A percentile compares a stretch with the other conserved stretches of the same genome.
phyloP scores from a whole-genome alignment of 2,888 invertebrate species.

The Hirtodrosophila trivittata region DNA sequence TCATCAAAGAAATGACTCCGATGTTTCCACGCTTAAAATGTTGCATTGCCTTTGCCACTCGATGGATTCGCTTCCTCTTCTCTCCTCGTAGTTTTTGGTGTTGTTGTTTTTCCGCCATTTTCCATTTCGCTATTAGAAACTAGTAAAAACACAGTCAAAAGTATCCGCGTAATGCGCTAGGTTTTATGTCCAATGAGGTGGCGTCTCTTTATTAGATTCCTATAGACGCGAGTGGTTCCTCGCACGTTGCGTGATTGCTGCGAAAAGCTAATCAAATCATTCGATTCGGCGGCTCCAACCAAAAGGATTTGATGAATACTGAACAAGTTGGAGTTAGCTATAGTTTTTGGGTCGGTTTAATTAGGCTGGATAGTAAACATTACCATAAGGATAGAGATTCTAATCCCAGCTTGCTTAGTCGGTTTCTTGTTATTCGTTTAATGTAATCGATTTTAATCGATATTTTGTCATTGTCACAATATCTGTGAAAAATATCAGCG shows the following conservation, averaged over 20 bases:
- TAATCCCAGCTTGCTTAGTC: too few species aligned
- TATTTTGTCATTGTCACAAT: too few species aligned
- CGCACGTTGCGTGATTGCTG: neutral
- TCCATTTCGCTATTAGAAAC: constrained; percentile 74
- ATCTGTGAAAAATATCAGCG: too few species aligned
- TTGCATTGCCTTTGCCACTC: constrained; percentile 45
- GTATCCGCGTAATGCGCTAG: neutral
- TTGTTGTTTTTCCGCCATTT: constrained; percentile 29
- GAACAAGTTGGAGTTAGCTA: too few species aligned
- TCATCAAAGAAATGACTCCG: constrained; percentile 67
- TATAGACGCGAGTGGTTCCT: neutral
- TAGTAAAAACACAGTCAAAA: constrained; percentile 52
- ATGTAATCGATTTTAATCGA: too few species aligned
- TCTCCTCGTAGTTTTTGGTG: constrained; percentile 10
- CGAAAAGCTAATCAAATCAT: neutral
- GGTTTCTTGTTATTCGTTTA: too few species aligned
- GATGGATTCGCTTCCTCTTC: constrained; percentile 5
- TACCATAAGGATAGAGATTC: too few species aligned
- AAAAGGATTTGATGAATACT: too few species aligned
- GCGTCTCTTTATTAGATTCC: neutral
- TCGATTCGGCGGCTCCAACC: neutral
- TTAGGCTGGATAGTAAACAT: too few species aligned
- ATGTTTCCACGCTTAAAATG: constrained; percentile 62
- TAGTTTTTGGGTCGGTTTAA: too few species aligned
- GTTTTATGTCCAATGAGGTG: too few species aligned